Base-by-base conservation (phyloP, 2,888 invertebrate species). In the Eumerus sabulonum region DNA sequence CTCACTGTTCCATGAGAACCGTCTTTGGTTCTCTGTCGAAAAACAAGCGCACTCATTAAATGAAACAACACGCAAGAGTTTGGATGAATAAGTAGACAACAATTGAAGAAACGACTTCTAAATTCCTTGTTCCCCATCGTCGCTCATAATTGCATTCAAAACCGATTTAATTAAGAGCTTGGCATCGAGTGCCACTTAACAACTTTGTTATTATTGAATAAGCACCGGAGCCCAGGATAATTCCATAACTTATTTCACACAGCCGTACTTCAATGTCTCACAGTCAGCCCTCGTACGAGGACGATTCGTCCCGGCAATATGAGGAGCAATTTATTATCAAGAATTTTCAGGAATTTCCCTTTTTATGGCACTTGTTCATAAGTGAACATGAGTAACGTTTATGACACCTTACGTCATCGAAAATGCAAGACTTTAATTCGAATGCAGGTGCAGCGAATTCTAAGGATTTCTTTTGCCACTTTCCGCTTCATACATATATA, bases 181-280 rank as follows among this genome's bases (percentile, higher is more conserved):
- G 45, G 45, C 19, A 71, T 76, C 56, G 60, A 76, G 76, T 76
- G 60, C 71, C 60, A 71, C 76, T 76, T 76, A 71, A 66, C 45
- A 76, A 60, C 44, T 60, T 56, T 60, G 42, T 60, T 71, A 50
- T 76, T 56, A 45, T 66, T 54, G 51, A 45, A 16, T 60, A 40
- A 64, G 59, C 42, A 42, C 45, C 47, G n/a, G 14, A 68, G 63
- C 40, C 36, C 27, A 45, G 38, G 60, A 60, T 76, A 60, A 76
- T 66, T 60, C 38, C 57, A 38, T 56, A 42, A 47, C 40, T 70
- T 59, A 64, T 59, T 18, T 54, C 13, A 59, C 27, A 47, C 51
- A 45, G 47, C 51, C 2, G 53, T 64, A 40, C 45, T 64, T 70
- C 48, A 53, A 40, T 53, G n/a, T n/a, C n/a, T n/a, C n/a, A n/a